Base-by-base conservation (phyloP, 2,113 vertebrate species). In the Triplophysa siluroides region DNA sequence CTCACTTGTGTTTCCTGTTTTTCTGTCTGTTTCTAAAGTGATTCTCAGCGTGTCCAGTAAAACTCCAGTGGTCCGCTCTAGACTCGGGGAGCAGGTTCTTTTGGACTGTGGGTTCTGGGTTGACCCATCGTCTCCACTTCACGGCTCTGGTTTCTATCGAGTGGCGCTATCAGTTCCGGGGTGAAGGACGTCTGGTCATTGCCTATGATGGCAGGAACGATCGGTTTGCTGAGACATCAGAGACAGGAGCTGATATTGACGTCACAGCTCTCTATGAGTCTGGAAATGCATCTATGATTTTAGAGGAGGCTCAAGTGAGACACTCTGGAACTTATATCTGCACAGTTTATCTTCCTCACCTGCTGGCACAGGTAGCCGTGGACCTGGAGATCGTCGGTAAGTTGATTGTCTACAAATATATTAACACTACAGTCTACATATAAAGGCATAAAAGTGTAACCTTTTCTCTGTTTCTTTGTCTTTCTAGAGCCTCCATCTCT, bases 241-340 rank as follows among this genome's bases (percentile, higher is more conserved):
- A 84, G 82, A 82, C 91, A 0, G 94, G 91, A 0, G 91, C 91
- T 2, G 85, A 66, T 1, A 77, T 94, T 54, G 93, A 96, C 87
- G 88, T 92, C 13, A 80, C 87, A 0, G 83, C 26, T 70, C 75
- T 94, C 69, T 92, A 94, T 0, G 61, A 89, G 76, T 90, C 83
- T 0, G 92, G 95, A 50, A 94, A 95, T 0, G 95, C 93, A 0
- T 95, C 95, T 0, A 82, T 97, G 45, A 81, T 90, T 54, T 89
- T 97, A 73, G 88, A 85, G 47, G 88, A 90, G 10, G 88, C 95
- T 0, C 78, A 76, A 54, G 91, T 93, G 21, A 85, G 26, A 1
- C 94, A 95, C 72, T 90, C 94, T 0, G 96, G 96, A n/a, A 90
- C 89, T 26, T 96, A 96, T 29, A 92, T 96, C 81, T 96, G 95